Base-by-base conservation (phyloP, 2,797 vertebrate genomes). In the Anguilla pacifica region DNA sequence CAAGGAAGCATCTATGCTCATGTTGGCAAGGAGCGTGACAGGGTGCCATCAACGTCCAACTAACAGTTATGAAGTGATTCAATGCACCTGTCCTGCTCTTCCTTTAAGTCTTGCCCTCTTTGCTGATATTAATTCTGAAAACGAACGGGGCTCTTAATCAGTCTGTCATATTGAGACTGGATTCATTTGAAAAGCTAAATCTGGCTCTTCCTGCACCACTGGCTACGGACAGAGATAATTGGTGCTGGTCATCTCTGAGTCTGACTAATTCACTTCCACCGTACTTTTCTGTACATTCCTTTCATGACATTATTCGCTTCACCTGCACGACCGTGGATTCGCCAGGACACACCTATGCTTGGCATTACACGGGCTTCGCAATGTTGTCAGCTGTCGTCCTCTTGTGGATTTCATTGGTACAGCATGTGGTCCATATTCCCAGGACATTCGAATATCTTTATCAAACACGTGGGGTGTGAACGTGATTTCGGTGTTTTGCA, bases 221-320 rank as follows among this genome's bases (percentile, higher is more conserved):
- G 9, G 87, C 88, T 89, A 83, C 93, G 86, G 87, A 90, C 92
- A 92, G 91, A 91, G 93, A 94, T 95, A 95, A 95, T 94, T 93
- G 93, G 94, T 90, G 90, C 86, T 88, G 88, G 92, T 93, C 91
- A 90, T 92, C 91, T 92, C 91, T 67, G 84, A 92, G 90, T 91
- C 91, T 85, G 90, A 88, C 91, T 94, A 91, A 93, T 94, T 94
- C 93, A 88, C 91, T 57, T 88, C 90, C 89, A 94, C 91, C 94
- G 92, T 93, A 86, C 88, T 88, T 87, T 39, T 91, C 92, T 86
- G n/a, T 85, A 86, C 46, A 91, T 91, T 88, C 79, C 59, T 87
- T 88, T 92, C 57, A 31, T 72, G 19, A 74, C 88, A 92, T 93
- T 91, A 90, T 83, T 92, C 91, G 89, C 91, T 93, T 90, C 91